Evolutionary conservation across 1,140 invertebrate genomes (phyloP).

Genomic region (Lordiphosa mommai): DNA sequence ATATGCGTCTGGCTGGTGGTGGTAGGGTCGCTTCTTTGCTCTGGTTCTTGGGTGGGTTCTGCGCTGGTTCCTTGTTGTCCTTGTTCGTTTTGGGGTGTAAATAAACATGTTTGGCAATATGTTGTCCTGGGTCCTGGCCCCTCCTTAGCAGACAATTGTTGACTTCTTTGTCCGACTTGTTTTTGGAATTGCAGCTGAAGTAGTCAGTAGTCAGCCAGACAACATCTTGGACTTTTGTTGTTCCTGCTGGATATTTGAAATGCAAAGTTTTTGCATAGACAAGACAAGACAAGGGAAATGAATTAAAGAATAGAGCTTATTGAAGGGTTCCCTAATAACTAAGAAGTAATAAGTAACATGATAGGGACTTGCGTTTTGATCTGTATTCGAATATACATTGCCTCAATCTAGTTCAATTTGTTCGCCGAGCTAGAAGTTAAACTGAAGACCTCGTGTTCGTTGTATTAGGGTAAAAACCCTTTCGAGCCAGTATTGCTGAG

Average conservation of each 20-base stretch:
- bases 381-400: too few relatives aligned
- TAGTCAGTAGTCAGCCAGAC: conserved; percentile 6
- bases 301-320: conserved; percentile 29
- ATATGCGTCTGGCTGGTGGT: conserved; percentile 31
- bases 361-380: too few relatives aligned
- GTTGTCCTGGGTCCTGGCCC: conserved; percentile 31
- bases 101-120: conserved; percentile 72
- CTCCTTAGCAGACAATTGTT: conserved; percentile 13
- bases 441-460: too few relatives aligned
- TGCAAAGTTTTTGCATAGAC: conserved; percentile 34
- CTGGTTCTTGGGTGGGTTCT: neutral
- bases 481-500: too few relatives aligned
- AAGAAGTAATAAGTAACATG: too few relatives aligned
- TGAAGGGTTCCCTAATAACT: too few relatives aligned
- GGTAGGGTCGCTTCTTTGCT: conserved; percentile 4
- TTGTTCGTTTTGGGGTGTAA: conserved; percentile 59
- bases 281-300: conserved; percentile 44
- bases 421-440: too few relatives aligned
- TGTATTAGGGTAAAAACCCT: too few relatives aligned
- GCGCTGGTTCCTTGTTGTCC: conserved; percentile 26
- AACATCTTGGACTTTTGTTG: conserved; percentile 15
- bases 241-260: conserved; percentile 21
- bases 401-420: too few relatives aligned
- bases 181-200: neutral
- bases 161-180: conserved; percentile 26